Evolutionary conservation across 2,113 vertebrate genomes (phyloP), one percentile per base, ranked within the genome.

Genomic region (Scophthalmus maximus): DNA sequence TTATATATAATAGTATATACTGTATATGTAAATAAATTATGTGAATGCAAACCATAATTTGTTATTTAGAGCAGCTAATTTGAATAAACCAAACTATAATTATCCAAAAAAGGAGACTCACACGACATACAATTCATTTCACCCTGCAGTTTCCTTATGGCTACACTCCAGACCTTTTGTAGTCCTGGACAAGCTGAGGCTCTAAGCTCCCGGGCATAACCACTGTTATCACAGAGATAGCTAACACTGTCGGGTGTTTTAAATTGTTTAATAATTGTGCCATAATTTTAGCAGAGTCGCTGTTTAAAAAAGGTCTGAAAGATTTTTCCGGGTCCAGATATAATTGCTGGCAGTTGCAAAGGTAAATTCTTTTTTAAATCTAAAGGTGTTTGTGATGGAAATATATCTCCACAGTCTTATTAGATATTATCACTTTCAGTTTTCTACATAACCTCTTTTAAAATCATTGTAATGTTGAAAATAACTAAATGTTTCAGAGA

Each of bases 121-220:
- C 51, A 38, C 20, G 46, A 49, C 46, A n/a, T 63, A 29, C n/a
- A 64, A 36, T 63, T 74, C 11, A 58, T 77, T 80, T 71, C 40
- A 71, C 8, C 6, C 27, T 46, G 52, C 67, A 52, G 26, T 59
- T 78, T 72, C 62, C 80, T 72, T 22, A 14, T 23, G 64, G 65
- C 72, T 66, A 72, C 63, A 85, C 27, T 60, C 57, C 23, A 47
- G 67, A 82, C 67, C 83, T 81, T 72, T 67, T 80, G 72, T 63
- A 74, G 73, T 83, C 73, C 42, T 53, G 65, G 60, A 74, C 65
- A 59, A 64, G 53, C 64, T 62, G 52, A 51, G 60, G 58, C 67
- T 76, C 44, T 20, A 11, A 49, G 76, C 83, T 73, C 46, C 36
- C 53, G 60, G 79, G 76, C 76, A 65, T 52, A n/a, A n/a, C 32